phyloP scores from a whole-genome alignment of 1,140 invertebrate species.

The Hylyphantes graminicola region DNA sequence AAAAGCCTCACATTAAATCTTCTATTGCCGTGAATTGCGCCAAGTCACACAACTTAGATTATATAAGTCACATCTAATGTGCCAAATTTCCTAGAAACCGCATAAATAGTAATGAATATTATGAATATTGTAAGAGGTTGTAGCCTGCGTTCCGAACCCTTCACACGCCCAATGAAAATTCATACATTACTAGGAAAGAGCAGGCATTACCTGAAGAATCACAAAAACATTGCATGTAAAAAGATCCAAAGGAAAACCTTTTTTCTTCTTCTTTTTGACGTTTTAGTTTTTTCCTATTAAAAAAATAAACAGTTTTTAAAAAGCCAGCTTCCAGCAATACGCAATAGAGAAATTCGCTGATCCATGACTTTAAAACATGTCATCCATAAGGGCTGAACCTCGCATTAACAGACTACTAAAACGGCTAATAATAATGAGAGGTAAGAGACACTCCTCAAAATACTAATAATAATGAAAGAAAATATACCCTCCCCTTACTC shows the following conservation, averaged over 20 bases:
- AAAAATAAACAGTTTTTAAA: too few relatives aligned
- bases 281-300: too few relatives aligned
- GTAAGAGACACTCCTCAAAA: background rate
- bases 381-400: background rate
- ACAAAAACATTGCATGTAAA: slow-evolving; percentile 10
- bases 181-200: slow-evolving; percentile 24
- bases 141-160: background rate
- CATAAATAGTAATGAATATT: slow-evolving; percentile 12
- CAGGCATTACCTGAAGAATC: background rate
- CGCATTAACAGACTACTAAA: background rate
- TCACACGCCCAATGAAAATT: slow-evolving; percentile 14
- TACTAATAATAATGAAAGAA: slow-evolving; percentile 35
- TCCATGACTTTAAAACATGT: slow-evolving; percentile 41
- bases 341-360: slow-evolving; percentile 21
- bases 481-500: background rate
- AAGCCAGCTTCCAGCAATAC: background rate
- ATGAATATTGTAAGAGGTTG: slow-evolving; percentile 45
- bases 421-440: slow-evolving; percentile 8
- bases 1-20: too few relatives aligned
- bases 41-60: background rate
- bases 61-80: background rate
- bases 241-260: background rate
- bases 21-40: background rate
- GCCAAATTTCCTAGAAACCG: slow-evolving; percentile 11
- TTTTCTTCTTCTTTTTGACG: background rate